Evolutionary conservation across 92 coral and sea anemone genomes (phyloP).

Genomic region (Blastomussa wellsi): DNA sequence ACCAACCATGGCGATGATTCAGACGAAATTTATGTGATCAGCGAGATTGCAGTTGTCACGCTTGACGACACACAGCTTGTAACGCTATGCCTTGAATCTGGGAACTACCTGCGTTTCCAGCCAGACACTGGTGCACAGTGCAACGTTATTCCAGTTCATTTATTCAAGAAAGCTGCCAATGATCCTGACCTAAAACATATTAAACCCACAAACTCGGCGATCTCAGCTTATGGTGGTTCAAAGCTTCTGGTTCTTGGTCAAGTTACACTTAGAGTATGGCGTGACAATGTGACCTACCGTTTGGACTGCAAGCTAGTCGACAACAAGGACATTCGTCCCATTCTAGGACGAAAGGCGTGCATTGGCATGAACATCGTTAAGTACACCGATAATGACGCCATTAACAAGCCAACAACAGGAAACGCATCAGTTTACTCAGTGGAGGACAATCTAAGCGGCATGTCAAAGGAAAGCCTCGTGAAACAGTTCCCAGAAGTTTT

Average conservation of each 20-base stretch:
- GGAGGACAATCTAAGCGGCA: not conserved
- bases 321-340: conserved; percentile 57
- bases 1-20: not conserved
- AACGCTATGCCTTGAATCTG: conserved; percentile 55
- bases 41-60: conserved; percentile 48
- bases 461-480: conserved; percentile 44
- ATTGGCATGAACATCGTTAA: conserved; percentile 67
- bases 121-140: conserved; percentile 80
- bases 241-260: conserved; percentile 53
- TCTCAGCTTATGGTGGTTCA: conserved; percentile 66
- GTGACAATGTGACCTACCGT: conserved; percentile 35
- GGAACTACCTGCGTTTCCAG: conserved; percentile 64
- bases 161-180: conserved; percentile 58
- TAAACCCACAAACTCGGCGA: conserved; percentile 37
- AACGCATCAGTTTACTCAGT: conserved; percentile 50
- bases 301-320: conserved; percentile 61
- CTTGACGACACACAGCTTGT: conserved; percentile 67
- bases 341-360: conserved; percentile 72
- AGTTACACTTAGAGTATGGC: conserved; percentile 38
- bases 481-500: conserved; percentile 43
- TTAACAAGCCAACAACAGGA: conserved; percentile 47
- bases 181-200: conserved; percentile 51
- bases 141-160: conserved; percentile 58
- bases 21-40: conserved; percentile 24
- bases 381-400: conserved; percentile 64